Conservation (phyloP, 2,888 invertebrate genomes). For the Zootermopsis nevadensis region DNA sequence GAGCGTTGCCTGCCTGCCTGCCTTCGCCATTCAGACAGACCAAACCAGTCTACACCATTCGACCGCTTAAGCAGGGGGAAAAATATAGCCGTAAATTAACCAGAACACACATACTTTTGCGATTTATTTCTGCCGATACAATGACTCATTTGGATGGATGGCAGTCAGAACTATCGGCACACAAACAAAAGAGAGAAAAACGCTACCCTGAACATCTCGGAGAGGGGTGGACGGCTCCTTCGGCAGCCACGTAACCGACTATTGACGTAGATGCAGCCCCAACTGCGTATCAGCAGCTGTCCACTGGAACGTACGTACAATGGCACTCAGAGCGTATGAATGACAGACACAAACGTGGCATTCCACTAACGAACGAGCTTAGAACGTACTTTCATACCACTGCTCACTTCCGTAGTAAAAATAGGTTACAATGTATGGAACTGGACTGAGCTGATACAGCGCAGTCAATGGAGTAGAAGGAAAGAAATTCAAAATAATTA, state of each 20-base stretch:
- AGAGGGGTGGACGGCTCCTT: background rate
- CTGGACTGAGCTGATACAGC: background rate
- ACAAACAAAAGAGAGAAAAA: background rate
- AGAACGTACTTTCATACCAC: background rate
- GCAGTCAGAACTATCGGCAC: no score
- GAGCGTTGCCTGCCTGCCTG: no score
- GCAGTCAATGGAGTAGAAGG: background rate
- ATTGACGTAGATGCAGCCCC: background rate
- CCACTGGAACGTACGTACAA: background rate
- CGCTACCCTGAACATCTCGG: background rate
- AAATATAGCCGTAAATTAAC: no score
- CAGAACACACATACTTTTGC: no score
- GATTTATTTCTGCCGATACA: no score
- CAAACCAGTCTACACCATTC: no score
- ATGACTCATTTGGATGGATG: no score
- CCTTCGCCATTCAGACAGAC: no score
- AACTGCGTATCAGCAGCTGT: conserved; percentile 16
- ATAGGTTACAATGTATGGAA: background rate
- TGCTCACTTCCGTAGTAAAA: background rate
- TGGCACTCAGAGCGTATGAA: background rate
- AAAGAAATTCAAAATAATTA: no score
- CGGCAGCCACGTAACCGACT: background rate
- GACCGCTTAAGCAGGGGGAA: no score
- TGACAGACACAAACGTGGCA: background rate
- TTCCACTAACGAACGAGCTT: background rate